Percentiles rank a stretch among this genome's conserved stretches.
These are phyloP conservation scores for Neotoma lepida DNA, from an alignment of 2,113 vertebrate species.

Conservation along the genomic window DNA sequence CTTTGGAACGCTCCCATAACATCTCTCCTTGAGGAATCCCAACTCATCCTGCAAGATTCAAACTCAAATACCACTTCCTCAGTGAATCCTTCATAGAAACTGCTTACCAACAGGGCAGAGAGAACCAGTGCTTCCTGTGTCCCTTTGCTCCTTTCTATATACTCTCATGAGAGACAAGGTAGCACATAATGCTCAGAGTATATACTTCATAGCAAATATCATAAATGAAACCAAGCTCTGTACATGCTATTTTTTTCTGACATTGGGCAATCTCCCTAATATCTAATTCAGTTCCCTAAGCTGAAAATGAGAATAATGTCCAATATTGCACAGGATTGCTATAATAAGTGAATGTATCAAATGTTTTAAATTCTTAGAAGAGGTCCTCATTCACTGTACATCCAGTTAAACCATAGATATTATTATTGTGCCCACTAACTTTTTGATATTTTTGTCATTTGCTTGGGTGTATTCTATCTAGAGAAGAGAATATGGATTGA, in stretches of 20 bases:
- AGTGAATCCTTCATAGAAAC: neutral
- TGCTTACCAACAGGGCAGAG: neutral
- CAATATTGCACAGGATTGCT: neutral
- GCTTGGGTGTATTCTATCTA: conserved; percentile 39
- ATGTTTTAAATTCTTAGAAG: neutral
- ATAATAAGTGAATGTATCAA: neutral
- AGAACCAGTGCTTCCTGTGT: neutral
- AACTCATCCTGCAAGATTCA: neutral
- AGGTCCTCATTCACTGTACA: neutral
- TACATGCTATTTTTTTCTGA: neutral
- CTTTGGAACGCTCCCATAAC: neutral
- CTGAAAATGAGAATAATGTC: conserved; percentile 9
- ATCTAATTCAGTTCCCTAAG: neutral
- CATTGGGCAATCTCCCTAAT: neutral
- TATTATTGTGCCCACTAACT: conserved; percentile 53
- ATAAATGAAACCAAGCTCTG: neutral
- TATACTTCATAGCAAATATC: neutral
- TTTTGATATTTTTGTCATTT: conserved; percentile 34
- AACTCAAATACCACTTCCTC: neutral
- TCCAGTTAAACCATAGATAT: neutral
- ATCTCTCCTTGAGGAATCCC: neutral
- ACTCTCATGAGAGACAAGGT: neutral
- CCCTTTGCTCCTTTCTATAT: neutral
- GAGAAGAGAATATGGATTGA: conserved; percentile 39
- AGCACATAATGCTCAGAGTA: neutral